Evolutionary conservation across 2,888 invertebrate genomes (phyloP).

Genomic region (Mycogona germanica): DNA sequence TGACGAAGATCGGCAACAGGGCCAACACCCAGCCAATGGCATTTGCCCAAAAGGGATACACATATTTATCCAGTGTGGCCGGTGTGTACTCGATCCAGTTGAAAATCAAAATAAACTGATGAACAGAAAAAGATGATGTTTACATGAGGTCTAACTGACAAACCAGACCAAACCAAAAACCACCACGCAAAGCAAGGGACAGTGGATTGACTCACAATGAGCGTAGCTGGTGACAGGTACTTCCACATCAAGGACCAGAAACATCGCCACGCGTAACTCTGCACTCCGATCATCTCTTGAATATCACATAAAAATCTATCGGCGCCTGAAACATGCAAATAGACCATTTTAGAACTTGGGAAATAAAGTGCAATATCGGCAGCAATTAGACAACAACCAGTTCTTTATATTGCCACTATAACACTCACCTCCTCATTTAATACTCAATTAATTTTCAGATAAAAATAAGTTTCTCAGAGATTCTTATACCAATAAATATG

Average conservation of each 20-base stretch:
- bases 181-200: too few species aligned
- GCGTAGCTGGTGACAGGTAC: constrained; percentile 56
- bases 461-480: too few species aligned
- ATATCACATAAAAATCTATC: constrained; percentile 35
- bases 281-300: constrained; percentile 39
- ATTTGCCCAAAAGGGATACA: constrained; percentile 70
- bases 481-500: too few species aligned
- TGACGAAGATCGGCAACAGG: constrained; percentile 55
- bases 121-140: constrained; percentile 20
- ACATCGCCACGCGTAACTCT: constrained; percentile 45
- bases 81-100: constrained; percentile 69
- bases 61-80: constrained; percentile 55
- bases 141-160: background rate
- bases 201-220: constrained; percentile 47
- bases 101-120: constrained; percentile 58
- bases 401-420: too few species aligned
- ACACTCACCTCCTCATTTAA: too few species aligned
- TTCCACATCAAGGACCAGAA: constrained; percentile 65
- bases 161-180: background rate
- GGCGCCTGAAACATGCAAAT: constrained; percentile 26
- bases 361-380: too few species aligned
- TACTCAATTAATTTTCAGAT: too few species aligned
- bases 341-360: too few species aligned
- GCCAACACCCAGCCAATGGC: constrained; percentile 62
- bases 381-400: too few species aligned